Evolutionary conservation across 2,797 vertebrate genomes (phyloP).

Genomic region (Peromyscus nudipes): DNA sequence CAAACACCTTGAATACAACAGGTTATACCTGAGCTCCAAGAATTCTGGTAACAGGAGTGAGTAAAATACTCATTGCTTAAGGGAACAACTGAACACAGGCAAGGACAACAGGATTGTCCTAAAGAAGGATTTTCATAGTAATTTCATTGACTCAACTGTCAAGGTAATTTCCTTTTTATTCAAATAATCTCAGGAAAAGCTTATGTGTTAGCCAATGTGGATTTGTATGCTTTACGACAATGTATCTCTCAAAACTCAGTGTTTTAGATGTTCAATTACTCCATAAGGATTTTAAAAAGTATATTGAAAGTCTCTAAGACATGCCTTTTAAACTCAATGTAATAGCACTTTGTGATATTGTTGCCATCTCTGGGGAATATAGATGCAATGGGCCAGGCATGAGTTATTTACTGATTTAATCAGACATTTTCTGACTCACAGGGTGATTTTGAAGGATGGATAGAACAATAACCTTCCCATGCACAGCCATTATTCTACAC

Average conservation of each 20-base stretch:
- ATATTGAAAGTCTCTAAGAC: no score
- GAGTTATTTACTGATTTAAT: no score
- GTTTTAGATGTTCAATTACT: background rate
- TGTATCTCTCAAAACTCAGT: background rate
- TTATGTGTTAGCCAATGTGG: background rate
- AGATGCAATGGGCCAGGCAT: no score
- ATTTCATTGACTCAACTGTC: slow-evolving; percentile 91
- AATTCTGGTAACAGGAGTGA: slow-evolving; percentile 90
- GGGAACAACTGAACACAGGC: slow-evolving; percentile 91
- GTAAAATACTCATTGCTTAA: slow-evolving; percentile 92
- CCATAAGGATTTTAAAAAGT: no score
- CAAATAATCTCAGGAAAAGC: background rate
- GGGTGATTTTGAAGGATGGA: no score
- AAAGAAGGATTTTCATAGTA: slow-evolving; percentile 91
- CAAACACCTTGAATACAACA: slow-evolving; percentile 89
- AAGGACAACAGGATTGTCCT: slow-evolving; percentile 90
- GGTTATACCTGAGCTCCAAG: slow-evolving; percentile 85
- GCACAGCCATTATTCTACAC: no score
- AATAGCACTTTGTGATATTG: no score
- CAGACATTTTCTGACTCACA: no score
- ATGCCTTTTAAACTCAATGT: no score
- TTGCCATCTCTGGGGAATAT: no score
- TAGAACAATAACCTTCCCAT: no score
- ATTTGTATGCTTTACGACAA: no score
- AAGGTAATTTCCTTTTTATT: slow-evolving; percentile 73